These are phyloP conservation scores for Myotis planiceps DNA, from an alignment of 2,797 vertebrate genomes.

Conservation along the genomic window DNA sequence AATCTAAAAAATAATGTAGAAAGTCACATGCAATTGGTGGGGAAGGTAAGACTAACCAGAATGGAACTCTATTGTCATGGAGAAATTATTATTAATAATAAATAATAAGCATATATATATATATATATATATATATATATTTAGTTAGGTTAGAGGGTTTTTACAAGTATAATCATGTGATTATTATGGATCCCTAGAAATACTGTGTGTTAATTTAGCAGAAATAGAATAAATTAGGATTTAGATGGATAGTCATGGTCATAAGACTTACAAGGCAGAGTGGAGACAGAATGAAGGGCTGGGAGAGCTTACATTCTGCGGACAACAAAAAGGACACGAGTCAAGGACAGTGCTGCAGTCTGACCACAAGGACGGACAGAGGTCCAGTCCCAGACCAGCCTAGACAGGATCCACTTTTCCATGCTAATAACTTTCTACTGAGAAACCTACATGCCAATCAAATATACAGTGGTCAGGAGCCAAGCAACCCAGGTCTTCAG, in stretches of 20 bases:
- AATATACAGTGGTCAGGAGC: background rate
- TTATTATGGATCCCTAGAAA: constrained; percentile 26
- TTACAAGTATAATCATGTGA: background rate
- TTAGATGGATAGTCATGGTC: background rate
- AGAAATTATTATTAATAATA: background rate
- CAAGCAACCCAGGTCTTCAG: background rate
- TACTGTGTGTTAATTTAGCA: background rate
- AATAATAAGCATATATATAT: background rate
- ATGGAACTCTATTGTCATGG: background rate
- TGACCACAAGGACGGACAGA: background rate
- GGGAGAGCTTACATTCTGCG: background rate
- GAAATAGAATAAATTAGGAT: background rate
- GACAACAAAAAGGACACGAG: background rate
- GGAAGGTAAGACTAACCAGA: constrained; percentile 5
- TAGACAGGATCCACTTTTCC: background rate
- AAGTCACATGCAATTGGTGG: background rate
- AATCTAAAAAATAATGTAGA: background rate
- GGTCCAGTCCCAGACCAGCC: background rate
- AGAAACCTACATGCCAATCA: background rate
- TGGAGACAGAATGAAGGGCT: background rate
- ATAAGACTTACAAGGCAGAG: background rate
- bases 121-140: background rate
- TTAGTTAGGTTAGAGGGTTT: constrained; percentile 5
- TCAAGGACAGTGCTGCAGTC: background rate
- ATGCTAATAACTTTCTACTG: background rate